A percentile compares a stretch with the other conserved stretches of the same genome.
Conservation (phyloP, 2,888 invertebrate genomes). For the Rhaphigaster nebulosa region DNA sequence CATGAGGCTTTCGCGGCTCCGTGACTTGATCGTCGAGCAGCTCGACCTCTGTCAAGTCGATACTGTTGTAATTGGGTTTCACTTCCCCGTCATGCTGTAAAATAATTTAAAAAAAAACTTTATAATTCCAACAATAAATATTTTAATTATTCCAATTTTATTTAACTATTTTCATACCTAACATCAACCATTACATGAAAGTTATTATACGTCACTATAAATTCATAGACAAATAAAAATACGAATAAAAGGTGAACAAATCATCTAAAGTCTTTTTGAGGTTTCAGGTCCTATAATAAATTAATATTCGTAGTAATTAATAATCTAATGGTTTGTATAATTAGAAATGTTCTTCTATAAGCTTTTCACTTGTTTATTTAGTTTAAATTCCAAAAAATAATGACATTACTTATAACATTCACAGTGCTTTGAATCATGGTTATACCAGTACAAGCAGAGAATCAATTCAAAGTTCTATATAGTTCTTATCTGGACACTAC, state of each 20-base stretch:
- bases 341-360: background rate
- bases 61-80: constrained; percentile 95
- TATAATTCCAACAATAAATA: background rate
- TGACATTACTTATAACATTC: background rate
- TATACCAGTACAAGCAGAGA: background rate
- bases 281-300: too few species aligned
- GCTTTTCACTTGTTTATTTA: background rate
- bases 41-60: constrained; percentile 95
- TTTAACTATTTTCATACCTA: background rate
- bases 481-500: too few species aligned
- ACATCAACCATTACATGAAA: background rate
- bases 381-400: background rate
- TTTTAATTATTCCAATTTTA: background rate
- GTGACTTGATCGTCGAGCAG: constrained; percentile 80
- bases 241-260: background rate
- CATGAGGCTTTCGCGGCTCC: constrained; percentile 76
- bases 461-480: background rate
- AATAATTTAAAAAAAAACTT: background rate
- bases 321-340: background rate
- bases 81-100: constrained; percentile 68
- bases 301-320: too few species aligned
- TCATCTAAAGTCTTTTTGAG: background rate
- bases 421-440: background rate
- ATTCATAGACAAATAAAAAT: background rate
- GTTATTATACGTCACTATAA: background rate